These are phyloP conservation scores for Lasioglossum albipes DNA, from an alignment of 1,140 invertebrate genomes.

Conservation along the genomic window DNA sequence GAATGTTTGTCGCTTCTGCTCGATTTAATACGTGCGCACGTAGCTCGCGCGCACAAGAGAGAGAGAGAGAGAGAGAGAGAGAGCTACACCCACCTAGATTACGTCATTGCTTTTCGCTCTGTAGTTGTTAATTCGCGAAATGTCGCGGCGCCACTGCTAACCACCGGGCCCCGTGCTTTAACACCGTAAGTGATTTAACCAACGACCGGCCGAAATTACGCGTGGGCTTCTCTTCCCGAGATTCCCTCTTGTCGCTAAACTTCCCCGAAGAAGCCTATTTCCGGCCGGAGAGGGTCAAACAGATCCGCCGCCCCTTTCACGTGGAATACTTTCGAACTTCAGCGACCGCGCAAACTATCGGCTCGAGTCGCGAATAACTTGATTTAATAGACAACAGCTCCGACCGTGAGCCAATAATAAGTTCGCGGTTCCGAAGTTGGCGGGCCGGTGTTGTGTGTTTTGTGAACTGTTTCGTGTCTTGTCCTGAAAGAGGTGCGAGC, in stretches of 20 bases:
- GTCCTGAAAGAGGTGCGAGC: no score
- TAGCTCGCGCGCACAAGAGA: not conserved
- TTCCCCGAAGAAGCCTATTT: slow-evolving; percentile 14
- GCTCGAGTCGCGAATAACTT: no score
- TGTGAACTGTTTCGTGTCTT: no score
- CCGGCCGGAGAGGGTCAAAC: not conserved
- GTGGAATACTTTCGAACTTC: no score
- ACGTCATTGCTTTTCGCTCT: slow-evolving; percentile 15
- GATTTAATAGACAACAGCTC: no score
- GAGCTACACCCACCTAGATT: not conserved
- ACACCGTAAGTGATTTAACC: slow-evolving; percentile 32
- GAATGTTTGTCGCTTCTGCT: slow-evolving; percentile 20
- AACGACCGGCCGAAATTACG: slow-evolving; percentile 22
- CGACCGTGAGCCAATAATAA: no score
- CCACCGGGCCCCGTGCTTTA: slow-evolving; percentile 9
- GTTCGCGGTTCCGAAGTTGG: no score
- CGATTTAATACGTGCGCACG: not conserved
- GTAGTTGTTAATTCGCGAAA: slow-evolving; percentile 43
- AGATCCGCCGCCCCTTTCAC: no score
- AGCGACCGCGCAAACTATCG: no score
- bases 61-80: no score
- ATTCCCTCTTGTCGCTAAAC: not conserved
- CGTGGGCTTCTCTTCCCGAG: not conserved
- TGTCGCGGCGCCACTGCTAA: slow-evolving; percentile 33
- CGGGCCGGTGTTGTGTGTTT: no score